These are phyloP conservation scores for Saxicola maurus DNA, from an alignment of 2,797 vertebrate species.

Conservation along the genomic window DNA sequence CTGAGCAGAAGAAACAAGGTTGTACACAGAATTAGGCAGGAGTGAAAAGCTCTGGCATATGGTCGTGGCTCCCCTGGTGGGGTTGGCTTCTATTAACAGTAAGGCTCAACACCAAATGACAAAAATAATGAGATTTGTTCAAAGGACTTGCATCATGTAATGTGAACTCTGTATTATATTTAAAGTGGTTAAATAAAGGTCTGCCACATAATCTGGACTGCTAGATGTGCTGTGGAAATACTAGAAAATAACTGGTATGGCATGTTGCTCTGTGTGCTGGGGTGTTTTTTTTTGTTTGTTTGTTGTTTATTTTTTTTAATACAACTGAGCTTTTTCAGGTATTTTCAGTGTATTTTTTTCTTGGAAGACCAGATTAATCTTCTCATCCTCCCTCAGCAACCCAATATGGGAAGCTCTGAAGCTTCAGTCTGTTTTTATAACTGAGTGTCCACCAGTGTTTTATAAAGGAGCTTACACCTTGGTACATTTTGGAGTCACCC, in stretches of 20 bases:
- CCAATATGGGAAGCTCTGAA: background rate
- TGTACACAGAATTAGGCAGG: background rate
- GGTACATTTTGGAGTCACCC: background rate
- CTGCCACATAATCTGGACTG: background rate
- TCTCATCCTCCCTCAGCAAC: fast-evolving
- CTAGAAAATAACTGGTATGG: background rate
- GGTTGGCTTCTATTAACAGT: background rate
- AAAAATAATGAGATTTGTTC: background rate
- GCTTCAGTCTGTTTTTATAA: background rate
- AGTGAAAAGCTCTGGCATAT: background rate
- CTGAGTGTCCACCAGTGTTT: background rate
- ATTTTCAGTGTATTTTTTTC: background rate
- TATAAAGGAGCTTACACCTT: background rate
- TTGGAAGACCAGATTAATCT: background rate
- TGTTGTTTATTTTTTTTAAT: background rate
- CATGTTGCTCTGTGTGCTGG: background rate
- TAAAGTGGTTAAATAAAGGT: background rate
- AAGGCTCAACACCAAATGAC: background rate
- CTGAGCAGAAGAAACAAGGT: background rate
- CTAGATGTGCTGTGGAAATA: background rate
- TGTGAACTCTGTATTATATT: background rate
- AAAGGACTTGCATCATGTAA: background rate
- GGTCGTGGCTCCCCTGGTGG: background rate
- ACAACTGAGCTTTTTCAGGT: background rate
- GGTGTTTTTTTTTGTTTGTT: background rate